Evolutionary conservation across 2,113 vertebrate species (phyloP).

Genomic region (Chlorodrepanis virens): DNA sequence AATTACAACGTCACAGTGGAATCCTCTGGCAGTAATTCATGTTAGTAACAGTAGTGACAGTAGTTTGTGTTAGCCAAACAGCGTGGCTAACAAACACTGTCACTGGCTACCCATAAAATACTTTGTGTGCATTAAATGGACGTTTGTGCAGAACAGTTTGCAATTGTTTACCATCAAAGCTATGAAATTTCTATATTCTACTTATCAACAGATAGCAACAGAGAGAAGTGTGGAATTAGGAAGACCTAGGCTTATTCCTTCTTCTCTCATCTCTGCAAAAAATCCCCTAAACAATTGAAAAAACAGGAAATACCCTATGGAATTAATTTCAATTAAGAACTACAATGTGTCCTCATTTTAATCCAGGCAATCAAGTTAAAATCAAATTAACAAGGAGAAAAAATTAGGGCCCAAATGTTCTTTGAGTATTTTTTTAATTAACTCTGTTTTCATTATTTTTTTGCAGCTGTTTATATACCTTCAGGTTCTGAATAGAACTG

Average conservation of each 20-base stretch:
- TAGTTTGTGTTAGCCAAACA: background rate
- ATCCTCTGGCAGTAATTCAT: background rate
- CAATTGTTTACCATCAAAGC: background rate
- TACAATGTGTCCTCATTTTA: background rate
- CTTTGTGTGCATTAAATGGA: background rate
- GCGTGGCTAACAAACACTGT: background rate
- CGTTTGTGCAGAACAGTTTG: background rate
- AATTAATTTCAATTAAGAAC: background rate
- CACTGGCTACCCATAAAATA: background rate
- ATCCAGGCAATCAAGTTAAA: constrained; percentile 4
- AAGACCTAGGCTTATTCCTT: background rate
- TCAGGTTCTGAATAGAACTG: background rate
- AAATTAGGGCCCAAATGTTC: constrained; percentile 1
- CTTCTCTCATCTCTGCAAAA: background rate
- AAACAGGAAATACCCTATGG: background rate
- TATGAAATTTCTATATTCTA: background rate
- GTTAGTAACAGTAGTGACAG: too few species aligned
- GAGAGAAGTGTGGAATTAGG: background rate
- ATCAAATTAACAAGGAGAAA: constrained; percentile 28
- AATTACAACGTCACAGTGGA: constrained; percentile 12
- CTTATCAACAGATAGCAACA: background rate
- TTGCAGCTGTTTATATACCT: constrained; percentile 20
- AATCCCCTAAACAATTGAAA: background rate
- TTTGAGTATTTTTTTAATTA: constrained; percentile 19
- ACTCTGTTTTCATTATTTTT: background rate